A percentile compares a stretch with the other conserved stretches of the same genome.
Conservation (phyloP, 2,797 vertebrate genomes). For the Pangasius sanitwongsei region DNA sequence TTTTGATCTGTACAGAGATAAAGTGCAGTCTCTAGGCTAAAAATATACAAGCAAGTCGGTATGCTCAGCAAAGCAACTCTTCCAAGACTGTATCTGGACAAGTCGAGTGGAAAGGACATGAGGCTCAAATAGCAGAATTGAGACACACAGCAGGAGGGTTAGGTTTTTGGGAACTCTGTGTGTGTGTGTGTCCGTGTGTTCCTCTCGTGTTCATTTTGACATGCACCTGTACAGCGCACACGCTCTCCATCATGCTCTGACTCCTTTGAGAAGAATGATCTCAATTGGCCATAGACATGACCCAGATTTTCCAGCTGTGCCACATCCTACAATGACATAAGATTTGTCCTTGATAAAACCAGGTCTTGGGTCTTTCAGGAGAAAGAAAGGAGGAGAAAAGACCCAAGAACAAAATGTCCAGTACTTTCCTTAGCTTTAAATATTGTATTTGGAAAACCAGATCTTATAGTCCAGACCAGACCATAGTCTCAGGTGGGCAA, state of each 20-base stretch:
- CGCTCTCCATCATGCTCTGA: background rate
- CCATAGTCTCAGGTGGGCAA: background rate
- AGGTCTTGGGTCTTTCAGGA: background rate
- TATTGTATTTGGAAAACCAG: background rate
- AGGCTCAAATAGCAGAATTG: background rate
- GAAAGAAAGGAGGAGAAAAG: background rate
- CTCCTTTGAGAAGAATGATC: background rate
- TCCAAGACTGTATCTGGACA: background rate
- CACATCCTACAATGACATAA: background rate
- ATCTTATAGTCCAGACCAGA: background rate
- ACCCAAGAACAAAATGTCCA: background rate
- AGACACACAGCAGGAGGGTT: background rate
- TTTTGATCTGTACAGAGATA: conserved; percentile 23
- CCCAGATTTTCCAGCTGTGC: conserved; percentile 9
- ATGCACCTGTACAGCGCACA: background rate
- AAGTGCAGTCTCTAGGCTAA: conserved; percentile 29
- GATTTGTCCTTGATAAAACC: conserved; percentile 11
- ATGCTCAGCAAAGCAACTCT: conserved; percentile 28
- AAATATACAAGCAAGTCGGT: conserved; percentile 26
- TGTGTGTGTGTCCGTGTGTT: conserved; percentile 6
- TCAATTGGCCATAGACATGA: background rate
- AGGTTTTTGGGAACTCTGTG: background rate
- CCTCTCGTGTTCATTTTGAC: background rate
- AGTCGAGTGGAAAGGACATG: background rate
- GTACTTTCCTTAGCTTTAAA: background rate